Percentiles rank a stretch among this genome's conserved stretches.
Conservation (phyloP, 2,797 vertebrate genomes). For the Tenualosa thibaudeaui region DNA sequence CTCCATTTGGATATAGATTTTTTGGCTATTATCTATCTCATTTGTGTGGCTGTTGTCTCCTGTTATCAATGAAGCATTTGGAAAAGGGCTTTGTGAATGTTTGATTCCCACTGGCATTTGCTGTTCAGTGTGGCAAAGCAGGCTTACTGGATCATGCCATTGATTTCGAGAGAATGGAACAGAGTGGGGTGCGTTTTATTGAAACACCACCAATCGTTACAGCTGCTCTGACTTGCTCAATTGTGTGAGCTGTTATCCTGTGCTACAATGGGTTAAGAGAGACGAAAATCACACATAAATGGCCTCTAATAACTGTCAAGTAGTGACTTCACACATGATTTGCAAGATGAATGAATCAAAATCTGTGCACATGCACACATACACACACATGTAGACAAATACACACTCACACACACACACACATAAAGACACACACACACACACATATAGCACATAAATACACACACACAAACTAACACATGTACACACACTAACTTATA, state of each 20-base stretch:
- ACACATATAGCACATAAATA: background rate
- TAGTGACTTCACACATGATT: background rate
- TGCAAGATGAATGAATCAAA: slow-evolving; percentile 18
- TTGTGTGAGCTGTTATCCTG: background rate
- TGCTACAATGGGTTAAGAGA: slow-evolving; percentile 1
- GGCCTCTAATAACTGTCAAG: slow-evolving; percentile 8
- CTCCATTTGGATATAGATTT: slow-evolving; percentile 3
- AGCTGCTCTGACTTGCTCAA: background rate
- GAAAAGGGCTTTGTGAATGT: background rate
- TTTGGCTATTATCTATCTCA: background rate
- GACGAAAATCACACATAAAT: background rate
- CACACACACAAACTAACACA: no score
- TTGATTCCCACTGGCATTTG: background rate
- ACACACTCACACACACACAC: background rate
- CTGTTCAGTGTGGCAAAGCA: background rate
- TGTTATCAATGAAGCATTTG: slow-evolving; percentile 5
- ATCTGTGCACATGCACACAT: background rate
- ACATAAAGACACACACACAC: background rate
- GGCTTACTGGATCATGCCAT: slow-evolving; percentile 9
- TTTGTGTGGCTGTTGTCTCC: slow-evolving; percentile 10
- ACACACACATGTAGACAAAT: background rate
- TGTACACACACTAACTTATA: no score
- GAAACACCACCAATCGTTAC: background rate
- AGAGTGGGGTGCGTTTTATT: slow-evolving; percentile 1
- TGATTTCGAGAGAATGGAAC: slow-evolving; percentile 16